phyloP scores from a whole-genome alignment of 2,797 vertebrate species.

The Buceros bicornis region DNA sequence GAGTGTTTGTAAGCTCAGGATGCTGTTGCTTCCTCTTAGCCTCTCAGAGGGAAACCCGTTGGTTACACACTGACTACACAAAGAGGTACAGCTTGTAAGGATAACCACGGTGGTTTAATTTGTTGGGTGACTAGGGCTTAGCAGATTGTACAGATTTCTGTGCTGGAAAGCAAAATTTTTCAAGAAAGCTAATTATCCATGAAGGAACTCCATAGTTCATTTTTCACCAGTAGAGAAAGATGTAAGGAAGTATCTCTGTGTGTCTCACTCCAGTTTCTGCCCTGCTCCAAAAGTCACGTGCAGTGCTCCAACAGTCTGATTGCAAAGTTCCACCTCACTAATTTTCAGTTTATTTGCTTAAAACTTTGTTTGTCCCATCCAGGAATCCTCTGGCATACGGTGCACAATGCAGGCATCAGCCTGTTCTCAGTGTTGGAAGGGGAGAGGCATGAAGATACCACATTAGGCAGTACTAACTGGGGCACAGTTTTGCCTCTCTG shows the following conservation, averaged over 20 bases:
- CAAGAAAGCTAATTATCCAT: not conserved
- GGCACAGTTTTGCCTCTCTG: not conserved
- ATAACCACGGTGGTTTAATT: not conserved
- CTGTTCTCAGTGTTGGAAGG: not conserved
- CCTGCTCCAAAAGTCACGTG: not conserved
- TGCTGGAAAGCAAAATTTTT: not conserved
- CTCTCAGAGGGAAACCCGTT: not conserved
- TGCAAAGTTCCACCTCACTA: not conserved
- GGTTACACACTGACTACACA: not conserved
- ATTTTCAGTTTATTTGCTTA: not conserved
- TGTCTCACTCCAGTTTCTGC: not conserved
- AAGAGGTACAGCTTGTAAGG: not conserved
- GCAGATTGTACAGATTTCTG: not conserved
- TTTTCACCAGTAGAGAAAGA: not conserved
- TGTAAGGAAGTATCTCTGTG: fast-evolving
- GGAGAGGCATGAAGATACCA: not conserved
- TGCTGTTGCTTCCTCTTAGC: not conserved
- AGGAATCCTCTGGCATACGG: not conserved
- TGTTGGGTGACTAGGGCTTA: not conserved
- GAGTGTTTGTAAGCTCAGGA: not conserved
- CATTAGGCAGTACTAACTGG: not conserved
- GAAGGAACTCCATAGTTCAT: not conserved
- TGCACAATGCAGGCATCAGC: not conserved
- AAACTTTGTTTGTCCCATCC: not conserved
- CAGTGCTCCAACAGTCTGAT: not conserved